Evolutionary conservation across 2,888 invertebrate genomes (phyloP), one percentile per base, ranked within the genome.

Genomic region (Drosophila anomalata): DNA sequence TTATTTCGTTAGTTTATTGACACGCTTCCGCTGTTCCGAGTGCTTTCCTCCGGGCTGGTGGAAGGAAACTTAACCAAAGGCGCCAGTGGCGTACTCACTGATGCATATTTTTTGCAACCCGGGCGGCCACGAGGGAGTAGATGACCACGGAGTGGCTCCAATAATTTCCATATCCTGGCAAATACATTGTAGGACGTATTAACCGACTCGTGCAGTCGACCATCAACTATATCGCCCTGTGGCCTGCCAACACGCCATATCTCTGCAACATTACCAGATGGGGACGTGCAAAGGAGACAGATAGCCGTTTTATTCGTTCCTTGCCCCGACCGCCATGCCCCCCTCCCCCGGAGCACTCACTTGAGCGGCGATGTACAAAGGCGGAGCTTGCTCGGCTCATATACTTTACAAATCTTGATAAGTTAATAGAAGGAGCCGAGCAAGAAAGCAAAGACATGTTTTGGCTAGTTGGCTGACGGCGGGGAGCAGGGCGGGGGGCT

Each of bases 321-420:
- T 62, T 63, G 63, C 52, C 52, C 51, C 51, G 51, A 8, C 2
- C 24, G 71, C 11, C 9, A 12, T n/a, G 11, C 11, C 12, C 17
- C 17, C 17, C 26, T 9, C 39, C 29, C 17, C 31, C 41, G 12
- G 11, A 36, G 42, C 33, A 47, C 67, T 72, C 75, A 70, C 79
- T 80, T 67, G 70, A 77, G 68, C 75, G 57, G 54, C 56, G 77
- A 65, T 68, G 41, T 56, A 79, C 84, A 79, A 79, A 75, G 62
- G 68, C 55, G 41, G 60, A 72, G 80, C 73, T 79, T 75, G 84
- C 79, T 78, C 84, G 88, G 77, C 87, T 87, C 89, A 87, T 88
- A 88, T 86, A 89, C 87, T 89, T 89, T 86, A 78, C 77, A 87
- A 87, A 89, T 89, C 89, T 86, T 86, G 89, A 89, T 89, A 86